Conservation (phyloP, 1,140 invertebrate genomes). For the Apolygus lucorum region DNA sequence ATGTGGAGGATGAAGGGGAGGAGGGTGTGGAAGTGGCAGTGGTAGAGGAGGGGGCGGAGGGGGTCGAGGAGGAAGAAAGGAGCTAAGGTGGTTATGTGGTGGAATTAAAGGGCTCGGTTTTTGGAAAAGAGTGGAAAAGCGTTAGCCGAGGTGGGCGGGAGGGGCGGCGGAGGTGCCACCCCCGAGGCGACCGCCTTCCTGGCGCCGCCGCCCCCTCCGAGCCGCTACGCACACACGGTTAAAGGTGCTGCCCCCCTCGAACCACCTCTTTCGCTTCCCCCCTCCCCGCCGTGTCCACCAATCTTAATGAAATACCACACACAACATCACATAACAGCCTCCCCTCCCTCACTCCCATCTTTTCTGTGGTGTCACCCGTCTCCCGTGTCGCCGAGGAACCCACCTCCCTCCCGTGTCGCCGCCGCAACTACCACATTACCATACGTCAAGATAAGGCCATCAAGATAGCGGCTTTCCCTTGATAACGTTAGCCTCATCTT, state of each 20-base stretch:
- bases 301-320: background rate
- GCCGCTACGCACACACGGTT: background rate
- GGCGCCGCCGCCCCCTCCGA: background rate
- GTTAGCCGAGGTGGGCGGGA: background rate
- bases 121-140: background rate
- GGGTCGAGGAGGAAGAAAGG: background rate
- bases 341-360: background rate
- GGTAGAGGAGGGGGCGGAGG: background rate
- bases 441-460: background rate
- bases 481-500: background rate
- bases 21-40: background rate
- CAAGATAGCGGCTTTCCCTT: background rate
- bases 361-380: no score
- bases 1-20: no score
- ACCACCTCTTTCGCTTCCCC: background rate
- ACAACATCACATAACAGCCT: background rate
- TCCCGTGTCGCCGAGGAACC: background rate
- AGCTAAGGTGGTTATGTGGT: constrained; percentile 6
- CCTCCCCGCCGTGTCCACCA: background rate
- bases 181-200: constrained; percentile 13
- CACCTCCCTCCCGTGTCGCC: background rate
- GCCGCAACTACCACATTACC: background rate
- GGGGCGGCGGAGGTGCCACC: background rate
- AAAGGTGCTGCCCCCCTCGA: background rate
- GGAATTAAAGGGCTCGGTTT: constrained; percentile 8